Evolutionary conservation across 2,113 vertebrate species (phyloP).

Genomic region (Kryptolebias marmoratus): DNA sequence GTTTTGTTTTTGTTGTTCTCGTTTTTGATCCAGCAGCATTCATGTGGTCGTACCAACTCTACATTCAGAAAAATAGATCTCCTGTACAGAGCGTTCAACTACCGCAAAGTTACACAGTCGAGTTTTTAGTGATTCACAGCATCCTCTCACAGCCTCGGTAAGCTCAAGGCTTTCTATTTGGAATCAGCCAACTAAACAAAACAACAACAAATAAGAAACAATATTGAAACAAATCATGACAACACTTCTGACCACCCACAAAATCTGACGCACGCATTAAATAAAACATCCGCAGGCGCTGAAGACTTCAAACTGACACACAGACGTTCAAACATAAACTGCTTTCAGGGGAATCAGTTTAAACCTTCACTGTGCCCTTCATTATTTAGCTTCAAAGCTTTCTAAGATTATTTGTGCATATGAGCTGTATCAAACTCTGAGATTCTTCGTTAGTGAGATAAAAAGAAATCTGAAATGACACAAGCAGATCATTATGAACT

Average conservation of each 20-base stretch:
- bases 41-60: conserved; percentile 68
- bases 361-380: conserved; percentile 4
- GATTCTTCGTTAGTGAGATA: no score
- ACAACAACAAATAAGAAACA: conserved; percentile 44
- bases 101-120: conserved; percentile 53
- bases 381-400: neutral
- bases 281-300: conserved; percentile 31
- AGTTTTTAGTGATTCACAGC: conserved; percentile 68
- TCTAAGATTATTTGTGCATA: no score
- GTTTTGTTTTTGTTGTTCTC: conserved; percentile 7
- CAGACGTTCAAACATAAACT: neutral
- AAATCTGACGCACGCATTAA: conserved; percentile 36
- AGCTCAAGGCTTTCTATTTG: conserved; percentile 65
- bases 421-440: no score
- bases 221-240: conserved; percentile 46
- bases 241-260: conserved; percentile 46
- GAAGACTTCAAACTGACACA: conserved; percentile 10
- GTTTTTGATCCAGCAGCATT: conserved; percentile 73
- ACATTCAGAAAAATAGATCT: conserved; percentile 80
- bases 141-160: conserved; percentile 42
- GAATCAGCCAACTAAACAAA: conserved; percentile 48
- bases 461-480: no score
- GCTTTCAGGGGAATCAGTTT: conserved; percentile 22
- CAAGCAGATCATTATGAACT: no score
- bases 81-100: conserved; percentile 67